These are phyloP conservation scores for Antechinus flavipes DNA, from an alignment of 2,113 vertebrate genomes.

Conservation along the genomic window DNA sequence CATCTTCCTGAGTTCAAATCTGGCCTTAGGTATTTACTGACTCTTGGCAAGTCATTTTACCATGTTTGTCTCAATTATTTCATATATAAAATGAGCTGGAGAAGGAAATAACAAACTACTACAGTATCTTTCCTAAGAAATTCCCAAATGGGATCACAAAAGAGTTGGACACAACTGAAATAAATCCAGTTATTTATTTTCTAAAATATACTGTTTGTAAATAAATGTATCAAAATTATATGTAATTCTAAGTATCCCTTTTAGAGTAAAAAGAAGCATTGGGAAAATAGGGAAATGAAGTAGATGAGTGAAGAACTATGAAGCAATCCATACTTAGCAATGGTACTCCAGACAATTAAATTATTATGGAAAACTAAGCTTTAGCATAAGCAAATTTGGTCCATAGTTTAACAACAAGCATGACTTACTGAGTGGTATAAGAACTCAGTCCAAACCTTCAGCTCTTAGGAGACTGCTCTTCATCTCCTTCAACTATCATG, in stretches of 20 bases:
- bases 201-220: constrained; percentile 59
- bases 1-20: background rate
- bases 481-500: background rate
- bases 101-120: background rate
- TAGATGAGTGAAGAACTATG: constrained; percentile 11
- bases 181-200: background rate
- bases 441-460: background rate
- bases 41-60: background rate
- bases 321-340: background rate
- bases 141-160: background rate
- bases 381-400: constrained; percentile 46
- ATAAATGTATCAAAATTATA: constrained; percentile 18
- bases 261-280: constrained; percentile 27
- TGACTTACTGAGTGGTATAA: background rate
- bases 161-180: background rate
- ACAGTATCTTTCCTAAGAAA: background rate
- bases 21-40: background rate
- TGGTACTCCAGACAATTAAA: background rate
- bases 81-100: background rate
- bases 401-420: background rate
- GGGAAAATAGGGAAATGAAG: background rate
- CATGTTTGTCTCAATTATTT: background rate
- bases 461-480: rapidly evolving
- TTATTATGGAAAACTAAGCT: constrained; percentile 25
- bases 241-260: background rate